These are phyloP conservation scores for Pelagia noctiluca DNA, from an alignment of 30 jellyfish, hydroid and myxozoan genomes.

Conservation along the genomic window DNA sequence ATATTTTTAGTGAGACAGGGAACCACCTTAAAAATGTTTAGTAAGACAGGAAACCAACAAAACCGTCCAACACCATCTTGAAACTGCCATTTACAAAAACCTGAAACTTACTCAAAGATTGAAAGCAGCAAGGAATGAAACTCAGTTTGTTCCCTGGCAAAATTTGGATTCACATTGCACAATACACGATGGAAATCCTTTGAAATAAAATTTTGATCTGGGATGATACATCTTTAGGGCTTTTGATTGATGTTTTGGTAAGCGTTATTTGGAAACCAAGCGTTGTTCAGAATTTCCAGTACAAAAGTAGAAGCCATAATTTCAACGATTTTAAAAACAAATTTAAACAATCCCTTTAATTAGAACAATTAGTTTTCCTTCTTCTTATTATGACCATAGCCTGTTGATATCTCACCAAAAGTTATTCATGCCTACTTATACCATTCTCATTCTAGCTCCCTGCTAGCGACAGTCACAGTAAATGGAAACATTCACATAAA, in stretches of 20 bases:
- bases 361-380: not conserved
- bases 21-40: not conserved
- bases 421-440: not conserved
- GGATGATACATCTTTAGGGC: no score
- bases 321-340: not conserved
- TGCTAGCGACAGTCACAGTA: conserved; percentile 30
- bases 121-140: no score
- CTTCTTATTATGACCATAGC: not conserved
- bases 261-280: no score
- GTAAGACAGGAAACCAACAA: not conserved
- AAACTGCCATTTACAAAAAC: not conserved
- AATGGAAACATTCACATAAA: conserved; percentile 17
- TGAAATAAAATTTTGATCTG: no score
- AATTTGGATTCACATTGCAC: no score
- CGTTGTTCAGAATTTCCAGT: no score
- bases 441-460: conserved; percentile 12
- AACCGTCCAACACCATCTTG: not conserved
- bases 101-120: no score
- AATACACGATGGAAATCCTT: no score
- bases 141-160: no score
- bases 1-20: not conserved
- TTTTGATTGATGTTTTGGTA: no score
- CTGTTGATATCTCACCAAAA: not conserved
- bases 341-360: no score
- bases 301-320: not conserved